Conservation (phyloP, 2,113 vertebrate genomes). For the Camarhynchus parvulus region DNA sequence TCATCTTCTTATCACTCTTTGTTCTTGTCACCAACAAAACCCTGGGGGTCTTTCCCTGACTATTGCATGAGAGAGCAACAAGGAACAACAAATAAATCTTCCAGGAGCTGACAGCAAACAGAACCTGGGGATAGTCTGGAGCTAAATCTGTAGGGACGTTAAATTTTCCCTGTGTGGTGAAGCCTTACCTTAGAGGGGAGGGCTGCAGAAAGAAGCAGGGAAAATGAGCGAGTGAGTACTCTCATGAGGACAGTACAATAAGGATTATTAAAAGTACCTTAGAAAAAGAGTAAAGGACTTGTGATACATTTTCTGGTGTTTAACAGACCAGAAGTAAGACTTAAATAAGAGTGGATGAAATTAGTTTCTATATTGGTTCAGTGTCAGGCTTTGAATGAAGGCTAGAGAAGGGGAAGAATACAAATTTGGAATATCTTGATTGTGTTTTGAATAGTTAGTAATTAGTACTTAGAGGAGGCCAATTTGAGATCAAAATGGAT, state of each 20-base stretch:
- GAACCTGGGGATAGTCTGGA: not conserved
- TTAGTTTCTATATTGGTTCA: not conserved
- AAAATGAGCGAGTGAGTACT: not conserved
- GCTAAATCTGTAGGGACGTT: not conserved
- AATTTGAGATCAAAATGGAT: not conserved
- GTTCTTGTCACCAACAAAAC: not conserved
- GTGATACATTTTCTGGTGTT: not conserved
- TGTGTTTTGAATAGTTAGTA: conserved; percentile 12
- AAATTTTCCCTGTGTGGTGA: fast-evolving
- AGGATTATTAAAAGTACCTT: not conserved
- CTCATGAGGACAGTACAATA: not conserved
- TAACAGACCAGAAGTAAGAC: not conserved
- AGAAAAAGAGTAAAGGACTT: not conserved
- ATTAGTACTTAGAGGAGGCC: not conserved
- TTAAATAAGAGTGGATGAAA: not conserved
- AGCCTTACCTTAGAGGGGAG: not conserved
- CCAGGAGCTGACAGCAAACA: fast-evolving
- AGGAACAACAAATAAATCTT: not conserved
- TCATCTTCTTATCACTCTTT: not conserved
- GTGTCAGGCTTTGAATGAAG: not conserved
- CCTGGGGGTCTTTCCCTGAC: not conserved
- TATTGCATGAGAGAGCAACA: not conserved
- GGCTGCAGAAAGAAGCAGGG: not conserved
- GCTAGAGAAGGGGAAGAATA: not conserved
- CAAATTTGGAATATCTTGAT: not conserved